Evolutionary conservation across 2,113 vertebrate genomes (phyloP).

Genomic region (Psettodes erumei): DNA sequence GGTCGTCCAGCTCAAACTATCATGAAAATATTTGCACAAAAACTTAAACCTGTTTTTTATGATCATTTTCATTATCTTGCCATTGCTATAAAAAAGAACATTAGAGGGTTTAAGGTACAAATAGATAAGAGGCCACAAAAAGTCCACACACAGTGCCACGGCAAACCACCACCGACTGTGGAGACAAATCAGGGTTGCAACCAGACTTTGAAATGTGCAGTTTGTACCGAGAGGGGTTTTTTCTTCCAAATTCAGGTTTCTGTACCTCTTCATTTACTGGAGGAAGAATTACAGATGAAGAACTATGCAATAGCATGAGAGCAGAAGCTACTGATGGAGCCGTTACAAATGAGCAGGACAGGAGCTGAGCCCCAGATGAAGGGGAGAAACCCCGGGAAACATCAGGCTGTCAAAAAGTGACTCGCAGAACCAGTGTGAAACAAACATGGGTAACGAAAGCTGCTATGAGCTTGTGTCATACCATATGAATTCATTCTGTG

Average conservation of each 20-base stretch:
- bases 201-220: background rate
- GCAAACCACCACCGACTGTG: too few species aligned
- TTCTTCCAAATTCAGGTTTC: background rate
- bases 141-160: background rate
- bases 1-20: background rate
- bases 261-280: slow-evolving; percentile 6
- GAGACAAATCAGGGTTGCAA: background rate
- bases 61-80: background rate
- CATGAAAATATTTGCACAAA: too few species aligned
- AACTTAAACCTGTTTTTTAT: too few species aligned
- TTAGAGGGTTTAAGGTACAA: background rate
- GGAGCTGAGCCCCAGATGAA: slow-evolving; percentile 1
- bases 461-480: background rate
- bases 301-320: slow-evolving; percentile 7
- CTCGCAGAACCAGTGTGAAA: background rate
- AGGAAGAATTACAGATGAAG: slow-evolving; percentile 10
- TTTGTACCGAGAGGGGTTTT: background rate
- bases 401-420: slow-evolving; percentile 1
- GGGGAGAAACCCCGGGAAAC: background rate
- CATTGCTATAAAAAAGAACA: background rate
- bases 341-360: slow-evolving; percentile 13
- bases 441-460: background rate
- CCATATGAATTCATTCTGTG: background rate
- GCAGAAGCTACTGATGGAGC: slow-evolving; percentile 26
- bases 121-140: background rate